phyloP scores from a whole-genome alignment of 1,140 invertebrate species.

The Potamilus streckersoni region DNA sequence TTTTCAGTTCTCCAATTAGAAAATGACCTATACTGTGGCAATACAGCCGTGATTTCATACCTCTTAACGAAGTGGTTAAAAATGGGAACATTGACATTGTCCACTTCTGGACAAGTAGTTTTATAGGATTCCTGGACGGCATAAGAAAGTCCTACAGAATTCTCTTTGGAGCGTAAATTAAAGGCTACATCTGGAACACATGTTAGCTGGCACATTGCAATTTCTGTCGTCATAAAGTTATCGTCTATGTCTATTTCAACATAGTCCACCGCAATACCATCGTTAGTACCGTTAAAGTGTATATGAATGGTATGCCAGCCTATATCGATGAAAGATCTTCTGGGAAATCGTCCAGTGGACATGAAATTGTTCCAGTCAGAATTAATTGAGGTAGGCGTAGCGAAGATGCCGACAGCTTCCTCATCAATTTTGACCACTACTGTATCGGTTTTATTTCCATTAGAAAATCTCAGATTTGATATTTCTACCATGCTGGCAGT shows the following conservation, averaged over 20 bases:
- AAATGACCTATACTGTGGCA: conserved; percentile 36
- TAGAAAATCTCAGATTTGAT: conserved; percentile 26
- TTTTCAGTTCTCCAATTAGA: conserved; percentile 26
- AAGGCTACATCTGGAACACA: conserved; percentile 15
- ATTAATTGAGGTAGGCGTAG: not conserved
- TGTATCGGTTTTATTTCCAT: conserved; percentile 23
- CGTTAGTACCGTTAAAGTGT: conserved; percentile 19
- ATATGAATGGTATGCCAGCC: conserved; percentile 26
- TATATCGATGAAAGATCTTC: conserved; percentile 2
- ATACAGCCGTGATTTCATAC: conserved; percentile 33
- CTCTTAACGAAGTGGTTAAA: conserved; percentile 25
- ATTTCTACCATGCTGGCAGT: not conserved
- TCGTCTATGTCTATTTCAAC: conserved; percentile 20
- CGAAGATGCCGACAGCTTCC: conserved; percentile 7
- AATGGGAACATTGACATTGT: conserved; percentile 38
- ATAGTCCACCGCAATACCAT: conserved; percentile 25
- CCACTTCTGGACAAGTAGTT: conserved; percentile 36
- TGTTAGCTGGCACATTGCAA: conserved; percentile 19
- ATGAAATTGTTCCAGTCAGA: conserved; percentile 22
- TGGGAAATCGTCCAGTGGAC: conserved; percentile 19
- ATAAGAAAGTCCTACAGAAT: conserved; percentile 12
- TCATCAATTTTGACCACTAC: conserved; percentile 18
- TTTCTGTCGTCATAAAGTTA: conserved; percentile 15
- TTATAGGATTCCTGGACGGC: conserved; percentile 29
- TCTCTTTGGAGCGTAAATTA: conserved; percentile 10